phyloP scores from a whole-genome alignment of 2,888 invertebrate species.

The Torymus aiolomorphi region DNA sequence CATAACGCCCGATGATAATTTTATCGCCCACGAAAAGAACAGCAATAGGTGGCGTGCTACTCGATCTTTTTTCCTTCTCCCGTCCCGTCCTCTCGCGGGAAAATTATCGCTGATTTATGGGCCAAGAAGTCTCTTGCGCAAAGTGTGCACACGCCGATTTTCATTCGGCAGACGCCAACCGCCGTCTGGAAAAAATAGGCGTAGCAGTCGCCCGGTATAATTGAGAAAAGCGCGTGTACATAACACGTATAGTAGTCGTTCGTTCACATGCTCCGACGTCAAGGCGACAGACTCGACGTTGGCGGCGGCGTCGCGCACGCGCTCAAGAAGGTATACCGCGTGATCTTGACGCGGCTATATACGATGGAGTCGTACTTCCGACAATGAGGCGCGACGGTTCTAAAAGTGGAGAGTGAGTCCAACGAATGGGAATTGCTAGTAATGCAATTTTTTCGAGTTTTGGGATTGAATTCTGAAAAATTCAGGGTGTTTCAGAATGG shows the following conservation, averaged over 20 bases:
- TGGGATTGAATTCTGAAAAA: too few relatives aligned
- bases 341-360: too few relatives aligned
- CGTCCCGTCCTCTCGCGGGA: background rate
- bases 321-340: too few relatives aligned
- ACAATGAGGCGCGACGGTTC: constrained; percentile 35
- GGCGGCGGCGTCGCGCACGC: background rate
- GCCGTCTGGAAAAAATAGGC: background rate
- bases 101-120: constrained; percentile 27
- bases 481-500: too few relatives aligned
- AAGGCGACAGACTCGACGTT: background rate
- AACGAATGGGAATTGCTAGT: too few relatives aligned
- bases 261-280: constrained; percentile 24
- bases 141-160: too few relatives aligned
- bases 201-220: too few relatives aligned
- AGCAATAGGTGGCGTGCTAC: background rate
- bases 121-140: background rate
- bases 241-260: background rate
- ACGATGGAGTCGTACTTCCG: constrained; percentile 21
- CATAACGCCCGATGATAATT: constrained; percentile 16
- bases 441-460: too few relatives aligned
- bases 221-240: constrained; percentile 26
- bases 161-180: background rate
- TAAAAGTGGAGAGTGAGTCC: background rate
- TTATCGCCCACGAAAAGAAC: constrained; percentile 21
- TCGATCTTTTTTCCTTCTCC: background rate